Evolutionary conservation across 2,113 vertebrate genomes (phyloP).

Genomic region (Aleadryas rufinucha): DNA sequence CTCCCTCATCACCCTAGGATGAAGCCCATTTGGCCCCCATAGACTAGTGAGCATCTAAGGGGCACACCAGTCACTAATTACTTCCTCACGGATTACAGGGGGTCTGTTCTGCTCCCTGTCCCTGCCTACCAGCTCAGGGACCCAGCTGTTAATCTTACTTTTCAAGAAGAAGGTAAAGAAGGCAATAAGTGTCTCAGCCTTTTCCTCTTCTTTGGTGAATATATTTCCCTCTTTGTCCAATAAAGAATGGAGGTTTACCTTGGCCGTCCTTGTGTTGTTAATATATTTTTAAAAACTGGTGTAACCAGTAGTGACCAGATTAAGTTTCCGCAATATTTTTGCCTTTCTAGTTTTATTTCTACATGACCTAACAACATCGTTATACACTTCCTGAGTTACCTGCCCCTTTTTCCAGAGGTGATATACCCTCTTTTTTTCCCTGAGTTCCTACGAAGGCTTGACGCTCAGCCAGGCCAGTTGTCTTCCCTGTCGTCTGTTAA

Average conservation of each 20-base stretch:
- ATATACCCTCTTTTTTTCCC: background rate
- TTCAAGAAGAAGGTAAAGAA: background rate
- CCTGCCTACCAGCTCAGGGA: background rate
- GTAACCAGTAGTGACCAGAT: accelerated
- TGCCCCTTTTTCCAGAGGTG: background rate
- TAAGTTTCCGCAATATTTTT: background rate
- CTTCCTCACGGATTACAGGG: background rate
- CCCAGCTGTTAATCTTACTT: background rate
- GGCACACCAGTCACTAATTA: background rate
- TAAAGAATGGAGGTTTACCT: background rate
- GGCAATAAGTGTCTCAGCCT: background rate
- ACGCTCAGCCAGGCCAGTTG: background rate
- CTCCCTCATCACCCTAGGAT: background rate
- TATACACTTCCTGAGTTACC: background rate
- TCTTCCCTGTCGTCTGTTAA: background rate
- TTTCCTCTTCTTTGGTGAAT: background rate
- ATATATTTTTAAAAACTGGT: background rate
- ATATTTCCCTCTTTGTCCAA: background rate
- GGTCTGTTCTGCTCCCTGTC: background rate
- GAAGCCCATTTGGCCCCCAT: background rate
- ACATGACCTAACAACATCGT: background rate
- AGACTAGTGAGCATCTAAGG: background rate
- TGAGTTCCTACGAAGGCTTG: background rate
- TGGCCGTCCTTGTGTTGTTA: background rate
- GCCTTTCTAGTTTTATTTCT: background rate